Evolutionary conservation across 2,113 vertebrate species (phyloP).

Genomic region (Petroica traversi): DNA sequence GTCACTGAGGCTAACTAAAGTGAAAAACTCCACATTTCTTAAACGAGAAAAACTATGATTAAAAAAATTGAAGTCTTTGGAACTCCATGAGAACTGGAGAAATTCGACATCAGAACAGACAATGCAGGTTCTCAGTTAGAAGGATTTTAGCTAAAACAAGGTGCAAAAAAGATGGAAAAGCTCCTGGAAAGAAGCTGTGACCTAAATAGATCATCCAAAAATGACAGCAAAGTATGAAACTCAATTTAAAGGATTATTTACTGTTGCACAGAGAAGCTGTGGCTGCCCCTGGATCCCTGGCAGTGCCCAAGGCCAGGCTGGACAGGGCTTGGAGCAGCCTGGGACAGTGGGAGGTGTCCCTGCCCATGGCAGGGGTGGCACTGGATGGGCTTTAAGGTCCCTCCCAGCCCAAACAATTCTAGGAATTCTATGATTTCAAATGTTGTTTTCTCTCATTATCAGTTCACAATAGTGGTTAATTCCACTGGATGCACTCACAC

Average conservation of each 20-base stretch:
- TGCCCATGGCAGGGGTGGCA: background rate
- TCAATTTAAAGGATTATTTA: background rate
- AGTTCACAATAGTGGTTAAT: background rate
- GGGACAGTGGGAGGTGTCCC: background rate
- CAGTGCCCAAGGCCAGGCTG: fast-evolving
- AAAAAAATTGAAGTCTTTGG: background rate
- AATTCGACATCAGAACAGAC: fast-evolving
- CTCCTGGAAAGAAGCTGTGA: background rate
- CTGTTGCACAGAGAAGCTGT: background rate
- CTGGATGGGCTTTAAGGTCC: background rate
- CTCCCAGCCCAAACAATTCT: background rate
- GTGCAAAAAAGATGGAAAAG: background rate
- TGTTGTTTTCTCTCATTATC: background rate
- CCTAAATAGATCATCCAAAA: background rate
- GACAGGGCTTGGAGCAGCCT: background rate
- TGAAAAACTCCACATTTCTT: fast-evolving
- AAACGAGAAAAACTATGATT: background rate
- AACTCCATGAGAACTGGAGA: background rate
- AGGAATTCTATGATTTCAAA: background rate
- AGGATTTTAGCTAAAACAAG: background rate
- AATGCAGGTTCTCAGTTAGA: background rate
- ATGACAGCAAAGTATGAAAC: background rate
- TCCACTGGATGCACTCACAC: background rate
- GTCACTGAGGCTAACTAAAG: background rate
- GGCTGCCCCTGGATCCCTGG: background rate